Evolutionary conservation across 2,888 invertebrate genomes (phyloP), one percentile per base, ranked within the genome.

Genomic region (Petrolisthes cinctipes): DNA sequence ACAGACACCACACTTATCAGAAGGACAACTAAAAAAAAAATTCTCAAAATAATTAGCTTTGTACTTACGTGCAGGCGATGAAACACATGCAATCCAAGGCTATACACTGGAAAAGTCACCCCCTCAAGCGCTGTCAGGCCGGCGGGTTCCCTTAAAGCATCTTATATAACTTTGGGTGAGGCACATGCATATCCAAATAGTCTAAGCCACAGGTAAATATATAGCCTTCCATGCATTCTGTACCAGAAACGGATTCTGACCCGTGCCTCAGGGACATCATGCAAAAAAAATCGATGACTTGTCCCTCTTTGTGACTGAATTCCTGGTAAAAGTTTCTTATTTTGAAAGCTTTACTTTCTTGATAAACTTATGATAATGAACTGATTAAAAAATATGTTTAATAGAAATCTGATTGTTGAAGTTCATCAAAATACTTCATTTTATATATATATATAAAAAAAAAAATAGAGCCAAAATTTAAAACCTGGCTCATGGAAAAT

Each of bases 1-100:
- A 71, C 71, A 71, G 6, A 71, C 71, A 71, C 11, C 61, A 61
- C 61, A 61, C 9, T 61, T 11, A 61, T 37, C 37, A 37, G 37
- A 9, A 20, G 20, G 37, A 83, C 56, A 73, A 17, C n/a, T 56
- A 80, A 56, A 56, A 81, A 20, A 81, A 57, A 57, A 56, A 81
- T 61, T 14, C 61, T 66, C 82, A 66, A 81, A 76, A 56, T 56
- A 83, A 87, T 75, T 57, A 87, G 87, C 87, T 84, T 78, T 75
- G 80, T 87, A 87, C 87, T 87, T 87, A 87, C 87, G 87, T 87
- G 87, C 87, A 87, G 87, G 87, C 81, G 87, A 37, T 66, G 86
- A n/a, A 80, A 78, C 53, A 75, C 83, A 83, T 83, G 83, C 83
- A 83, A 84, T 84, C 83, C 87, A 83, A 87, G 83, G 87, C 87